Base-by-base conservation (phyloP, 2,113 vertebrate species). In the Climacteris rufus region DNA sequence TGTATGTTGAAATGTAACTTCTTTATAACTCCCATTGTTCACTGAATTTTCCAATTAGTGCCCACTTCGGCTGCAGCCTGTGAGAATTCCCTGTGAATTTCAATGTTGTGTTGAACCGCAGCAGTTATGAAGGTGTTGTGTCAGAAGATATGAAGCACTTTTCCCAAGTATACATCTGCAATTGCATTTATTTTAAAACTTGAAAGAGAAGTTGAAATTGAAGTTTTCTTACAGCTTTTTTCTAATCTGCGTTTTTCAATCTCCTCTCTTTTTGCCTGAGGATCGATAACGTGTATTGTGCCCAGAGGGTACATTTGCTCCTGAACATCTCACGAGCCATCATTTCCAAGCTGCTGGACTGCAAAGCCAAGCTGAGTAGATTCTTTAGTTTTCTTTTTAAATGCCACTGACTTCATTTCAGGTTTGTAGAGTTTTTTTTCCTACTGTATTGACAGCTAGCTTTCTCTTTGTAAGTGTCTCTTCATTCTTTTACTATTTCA, bases 21-120 rank as follows among this genome's bases (percentile, higher is more conserved):
- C 78, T 94, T 96, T 94, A 81, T 72, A 71, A 63, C 40, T 92
- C 96, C 89, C 52, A 68, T 96, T 97, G 96, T 97, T 97, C 95
- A 40, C 77, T 94, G 94, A 94, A 92, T 93, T 97, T 97, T 97
- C 95, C 96, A 97, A 96, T 97, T 97, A 97, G 83, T 83, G 93
- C 94, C 91, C 94, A 94, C 71, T 96, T 89, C 92, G 92, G 71
- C 93, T 88, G 90, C 95, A 97, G 76, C 89, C 31, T 15, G 83
- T 78, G 90, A 97, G 95, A 97, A 96, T 97, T 96, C 90, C 76
- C 87, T 77, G 79, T 89, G 94, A 96, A 93, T 92, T 94, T 91
- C 85, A 72, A 49, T 44, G 24, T 93, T 27, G 10, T 88, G 93
- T 91, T 87, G 87, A 96, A 89, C 89, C 76, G 80, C 92, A 93